A percentile compares a stretch with the other conserved stretches of the same genome.
Evolutionary conservation across 2,888 invertebrate genomes (phyloP).

Genomic region (Drosophila multiciliata): DNA sequence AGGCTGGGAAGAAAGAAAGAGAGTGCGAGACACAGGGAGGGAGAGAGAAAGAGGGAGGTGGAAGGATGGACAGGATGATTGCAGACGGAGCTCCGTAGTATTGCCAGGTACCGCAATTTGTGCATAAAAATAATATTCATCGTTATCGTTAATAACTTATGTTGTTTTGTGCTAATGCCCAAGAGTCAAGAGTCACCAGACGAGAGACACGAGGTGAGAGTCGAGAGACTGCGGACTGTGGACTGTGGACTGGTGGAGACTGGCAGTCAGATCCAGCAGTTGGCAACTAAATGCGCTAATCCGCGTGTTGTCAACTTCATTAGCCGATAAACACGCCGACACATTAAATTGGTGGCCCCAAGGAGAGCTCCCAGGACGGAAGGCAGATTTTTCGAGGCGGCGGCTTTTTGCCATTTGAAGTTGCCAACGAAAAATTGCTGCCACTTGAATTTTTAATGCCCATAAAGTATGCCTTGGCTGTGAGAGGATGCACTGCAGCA

Average conservation of each 20-base stretch:
- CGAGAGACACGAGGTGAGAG: slow-evolving; percentile 9
- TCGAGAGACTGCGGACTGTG: slow-evolving; percentile 1
- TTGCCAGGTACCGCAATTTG: slow-evolving; percentile 64
- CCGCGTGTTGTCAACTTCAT: slow-evolving; percentile 85
- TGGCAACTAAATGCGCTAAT: slow-evolving; percentile 84
- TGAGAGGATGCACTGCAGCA: slow-evolving; percentile 60
- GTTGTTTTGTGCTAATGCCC: slow-evolving; percentile 78
- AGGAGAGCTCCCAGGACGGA: slow-evolving; percentile 22
- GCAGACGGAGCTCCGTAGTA: slow-evolving; percentile 21
- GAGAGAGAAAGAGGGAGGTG: neutral
- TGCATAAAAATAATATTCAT: slow-evolving; percentile 81
- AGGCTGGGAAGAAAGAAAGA: slow-evolving; percentile 1
- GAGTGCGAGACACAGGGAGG: neutral
- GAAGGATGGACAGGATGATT: slow-evolving; percentile 22
- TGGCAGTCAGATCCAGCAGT: slow-evolving; percentile 48
- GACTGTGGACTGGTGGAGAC: slow-evolving; percentile 1
- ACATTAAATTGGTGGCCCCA: slow-evolving; percentile 80
- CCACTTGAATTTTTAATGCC: slow-evolving; percentile 84
- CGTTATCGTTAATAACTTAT: slow-evolving; percentile 82
- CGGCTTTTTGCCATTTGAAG: slow-evolving; percentile 75
- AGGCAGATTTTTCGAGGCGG: slow-evolving; percentile 58
- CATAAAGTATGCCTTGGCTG: slow-evolving; percentile 81
- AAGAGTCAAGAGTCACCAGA: slow-evolving; percentile 10
- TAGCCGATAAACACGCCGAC: slow-evolving; percentile 85
- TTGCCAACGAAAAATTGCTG: slow-evolving; percentile 83